These are phyloP conservation scores for Megaustenia siamemsis DNA, from an alignment of 2,888 invertebrate species.

Conservation along the genomic window DNA sequence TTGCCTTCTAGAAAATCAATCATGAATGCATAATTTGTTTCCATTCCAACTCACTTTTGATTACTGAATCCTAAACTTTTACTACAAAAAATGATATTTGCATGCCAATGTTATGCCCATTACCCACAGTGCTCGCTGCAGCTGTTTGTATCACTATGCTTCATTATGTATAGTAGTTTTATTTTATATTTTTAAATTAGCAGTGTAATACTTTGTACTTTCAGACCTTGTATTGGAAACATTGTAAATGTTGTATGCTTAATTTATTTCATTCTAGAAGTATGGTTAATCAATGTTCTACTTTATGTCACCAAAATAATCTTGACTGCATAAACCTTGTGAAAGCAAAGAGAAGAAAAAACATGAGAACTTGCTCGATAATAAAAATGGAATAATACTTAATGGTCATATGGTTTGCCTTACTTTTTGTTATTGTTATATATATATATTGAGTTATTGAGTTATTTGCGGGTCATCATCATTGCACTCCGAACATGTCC, in stretches of 20 bases:
- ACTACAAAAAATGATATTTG: constrained; percentile 11
- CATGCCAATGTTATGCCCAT: neutral
- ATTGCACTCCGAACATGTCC: neutral
- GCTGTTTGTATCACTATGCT: neutral
- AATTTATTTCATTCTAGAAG: constrained; percentile 27
- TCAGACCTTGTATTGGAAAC: constrained; percentile 14
- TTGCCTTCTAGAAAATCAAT: neutral
- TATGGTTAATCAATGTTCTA: neutral
- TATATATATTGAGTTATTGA: neutral
- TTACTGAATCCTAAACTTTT: neutral
- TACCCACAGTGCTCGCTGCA: neutral
- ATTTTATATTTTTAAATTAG: constrained; percentile 5
- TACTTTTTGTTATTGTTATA: neutral
- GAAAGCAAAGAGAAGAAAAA: too few relatives aligned
- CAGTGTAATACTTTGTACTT: constrained; percentile 22
- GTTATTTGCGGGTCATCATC: neutral
- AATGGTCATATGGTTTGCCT: neutral
- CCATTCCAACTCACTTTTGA: constrained; percentile 23
- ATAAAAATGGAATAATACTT: constrained; percentile 25
- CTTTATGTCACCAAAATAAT: constrained; percentile 18
- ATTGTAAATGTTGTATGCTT: constrained; percentile 45
- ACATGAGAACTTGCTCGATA: neutral
- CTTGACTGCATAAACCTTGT: constrained; percentile 14
- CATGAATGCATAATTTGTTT: neutral
- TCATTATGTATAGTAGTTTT: constrained; percentile 19